Evolutionary conservation across 2,113 vertebrate species (phyloP).

Genomic region (Hippocampus guttulatus): DNA sequence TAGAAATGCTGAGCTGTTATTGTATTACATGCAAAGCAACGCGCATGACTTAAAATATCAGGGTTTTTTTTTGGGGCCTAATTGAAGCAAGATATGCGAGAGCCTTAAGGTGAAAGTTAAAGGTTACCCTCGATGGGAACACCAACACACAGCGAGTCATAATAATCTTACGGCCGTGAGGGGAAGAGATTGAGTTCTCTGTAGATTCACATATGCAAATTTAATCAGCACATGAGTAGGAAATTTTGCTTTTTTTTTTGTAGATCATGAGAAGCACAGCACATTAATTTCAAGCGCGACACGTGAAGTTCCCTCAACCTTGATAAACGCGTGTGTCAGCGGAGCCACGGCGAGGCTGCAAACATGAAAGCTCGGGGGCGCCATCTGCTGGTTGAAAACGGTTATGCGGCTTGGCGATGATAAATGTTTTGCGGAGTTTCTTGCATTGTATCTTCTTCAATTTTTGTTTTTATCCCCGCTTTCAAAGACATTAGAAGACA

Average conservation of each 20-base stretch:
- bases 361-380: not conserved
- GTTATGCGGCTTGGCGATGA: not conserved
- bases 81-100: slow-evolving; percentile 3
- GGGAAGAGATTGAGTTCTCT: not conserved
- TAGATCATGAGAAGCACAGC: slow-evolving; percentile 7
- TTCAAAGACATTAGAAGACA: not conserved
- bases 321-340: not conserved
- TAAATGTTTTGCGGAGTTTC: not conserved
- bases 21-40: slow-evolving; percentile 11
- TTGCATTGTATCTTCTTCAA: not conserved
- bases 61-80: not conserved
- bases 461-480: not conserved
- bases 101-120: not conserved
- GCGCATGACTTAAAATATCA: slow-evolving; percentile 13
- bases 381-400: slow-evolving; percentile 18
- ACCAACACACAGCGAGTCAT: not conserved
- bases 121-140: slow-evolving; percentile 16
- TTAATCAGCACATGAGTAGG: not conserved
- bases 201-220: slow-evolving; percentile 3
- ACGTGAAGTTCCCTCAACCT: not conserved
- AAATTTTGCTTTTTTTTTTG: slow-evolving; percentile 1
- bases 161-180: not conserved
- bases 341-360: not conserved
- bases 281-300: slow-evolving; percentile 6
- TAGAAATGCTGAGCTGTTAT: slow-evolving; percentile 5